Percentiles rank a stretch among this genome's conserved stretches.
phyloP scores from a whole-genome alignment of 2,797 vertebrate species.

The Falco cherrug region DNA sequence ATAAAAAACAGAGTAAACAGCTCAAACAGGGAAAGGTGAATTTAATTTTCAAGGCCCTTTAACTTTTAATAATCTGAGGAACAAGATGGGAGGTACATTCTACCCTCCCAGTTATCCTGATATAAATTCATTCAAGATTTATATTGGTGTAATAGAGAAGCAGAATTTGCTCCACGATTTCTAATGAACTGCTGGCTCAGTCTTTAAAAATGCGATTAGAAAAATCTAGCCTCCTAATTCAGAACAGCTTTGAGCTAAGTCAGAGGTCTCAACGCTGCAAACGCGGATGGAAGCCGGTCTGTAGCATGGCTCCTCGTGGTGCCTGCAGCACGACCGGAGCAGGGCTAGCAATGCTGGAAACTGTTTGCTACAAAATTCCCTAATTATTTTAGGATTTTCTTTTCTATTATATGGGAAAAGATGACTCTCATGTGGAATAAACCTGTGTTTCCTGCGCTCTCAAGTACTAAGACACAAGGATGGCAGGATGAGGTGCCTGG shows the following conservation, averaged over 20 bases:
- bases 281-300: not conserved
- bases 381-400: not conserved
- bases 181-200: constrained; percentile 65
- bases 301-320: not conserved
- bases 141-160: constrained; percentile 65
- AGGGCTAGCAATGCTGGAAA: not conserved
- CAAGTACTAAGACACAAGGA: not conserved
- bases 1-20: constrained; percentile 40
- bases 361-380: not conserved
- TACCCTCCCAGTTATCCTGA: constrained; percentile 43
- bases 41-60: constrained; percentile 61
- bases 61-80: constrained; percentile 53
- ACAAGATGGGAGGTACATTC: constrained; percentile 55
- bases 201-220: constrained; percentile 66
- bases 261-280: constrained; percentile 40
- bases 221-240: constrained; percentile 65
- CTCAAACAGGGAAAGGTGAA: constrained; percentile 31
- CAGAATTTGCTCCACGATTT: constrained; percentile 56
- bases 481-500: constrained; percentile 13
- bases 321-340: not conserved
- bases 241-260: constrained; percentile 52
- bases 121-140: constrained; percentile 68
- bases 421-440: not conserved
- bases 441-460: constrained; percentile 5
- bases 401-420: not conserved